Evolutionary conservation across 1,140 invertebrate genomes (phyloP).

Genomic region (Drosophila sproati): DNA sequence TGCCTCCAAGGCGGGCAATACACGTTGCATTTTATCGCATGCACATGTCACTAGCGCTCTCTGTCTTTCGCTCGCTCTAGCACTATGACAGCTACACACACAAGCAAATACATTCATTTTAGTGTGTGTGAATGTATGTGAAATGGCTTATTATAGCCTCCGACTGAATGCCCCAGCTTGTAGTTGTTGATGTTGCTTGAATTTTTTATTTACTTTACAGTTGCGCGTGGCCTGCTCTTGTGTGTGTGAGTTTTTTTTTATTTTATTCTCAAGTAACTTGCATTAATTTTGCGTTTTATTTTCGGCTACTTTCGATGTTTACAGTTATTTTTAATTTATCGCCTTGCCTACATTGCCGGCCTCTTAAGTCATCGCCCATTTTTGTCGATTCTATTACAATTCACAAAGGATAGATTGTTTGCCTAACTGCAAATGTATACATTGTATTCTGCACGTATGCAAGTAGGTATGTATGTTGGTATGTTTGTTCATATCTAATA

Average conservation of each 20-base stretch:
- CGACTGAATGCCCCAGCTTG: conserved; percentile 19
- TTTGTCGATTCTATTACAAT: conserved; percentile 9
- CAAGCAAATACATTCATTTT: background rate
- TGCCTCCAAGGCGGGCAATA: conserved; percentile 51
- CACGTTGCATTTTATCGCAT: conserved; percentile 79
- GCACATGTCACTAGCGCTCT: conserved; percentile 59
- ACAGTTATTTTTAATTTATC: conserved; percentile 52
- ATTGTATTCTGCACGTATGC: background rate
- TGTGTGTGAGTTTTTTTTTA: background rate
- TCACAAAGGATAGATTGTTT: background rate
- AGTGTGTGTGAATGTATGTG: conserved; percentile 1
- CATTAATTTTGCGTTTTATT: conserved; percentile 47
- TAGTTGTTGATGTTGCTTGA: conserved; percentile 49
- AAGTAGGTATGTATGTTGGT: background rate
- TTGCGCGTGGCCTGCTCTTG: conserved; percentile 65
- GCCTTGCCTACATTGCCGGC: conserved; percentile 32
- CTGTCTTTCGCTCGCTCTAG: conserved; percentile 24
- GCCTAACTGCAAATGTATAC: background rate
- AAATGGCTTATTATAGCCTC: conserved; percentile 57
- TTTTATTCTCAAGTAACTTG: conserved; percentile 62
- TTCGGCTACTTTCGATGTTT: conserved; percentile 41
- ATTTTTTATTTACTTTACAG: conserved; percentile 64
- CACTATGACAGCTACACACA: conserved; percentile 48
- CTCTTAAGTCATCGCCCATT: conserved; percentile 35
- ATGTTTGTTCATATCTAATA: conserved; percentile 14